A percentile compares a stretch with the other conserved stretches of the same genome.
phyloP scores from a whole-genome alignment of 2,797 vertebrate species.

The Sebastes minor region DNA sequence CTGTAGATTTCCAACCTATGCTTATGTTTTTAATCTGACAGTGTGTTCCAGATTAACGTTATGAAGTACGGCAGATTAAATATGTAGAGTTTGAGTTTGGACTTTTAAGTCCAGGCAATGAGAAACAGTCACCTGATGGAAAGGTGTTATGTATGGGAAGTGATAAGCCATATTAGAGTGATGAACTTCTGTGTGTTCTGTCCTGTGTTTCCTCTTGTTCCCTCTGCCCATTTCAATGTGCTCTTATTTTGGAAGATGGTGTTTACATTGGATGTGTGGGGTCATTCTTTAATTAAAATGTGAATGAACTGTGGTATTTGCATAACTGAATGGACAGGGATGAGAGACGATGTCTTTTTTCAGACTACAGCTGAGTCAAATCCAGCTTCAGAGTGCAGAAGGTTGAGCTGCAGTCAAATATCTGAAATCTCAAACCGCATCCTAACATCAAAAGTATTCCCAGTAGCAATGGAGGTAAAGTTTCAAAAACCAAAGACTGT shows the following conservation, averaged over 20 bases:
- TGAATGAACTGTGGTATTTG: slow-evolving; percentile 1
- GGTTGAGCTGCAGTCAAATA: background rate
- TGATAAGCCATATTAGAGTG: slow-evolving; percentile 56
- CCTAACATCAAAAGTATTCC: background rate
- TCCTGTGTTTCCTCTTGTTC: background rate
- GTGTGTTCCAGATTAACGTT: background rate
- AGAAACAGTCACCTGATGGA: background rate
- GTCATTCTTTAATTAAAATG: background rate
- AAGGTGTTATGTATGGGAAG: slow-evolving; percentile 12
- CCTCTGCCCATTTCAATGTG: slow-evolving; percentile 20
- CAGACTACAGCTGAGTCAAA: background rate
- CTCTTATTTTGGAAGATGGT: background rate
- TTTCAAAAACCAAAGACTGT: background rate
- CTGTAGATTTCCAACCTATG: background rate
- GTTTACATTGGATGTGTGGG: background rate
- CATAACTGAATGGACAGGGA: background rate
- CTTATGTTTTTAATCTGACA: background rate
- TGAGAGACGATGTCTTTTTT: background rate
- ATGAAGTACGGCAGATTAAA: background rate
- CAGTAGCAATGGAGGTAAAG: background rate
- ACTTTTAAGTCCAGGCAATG: background rate
- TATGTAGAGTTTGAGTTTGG: background rate
- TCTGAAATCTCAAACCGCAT: slow-evolving; percentile 25
- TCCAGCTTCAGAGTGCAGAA: background rate
- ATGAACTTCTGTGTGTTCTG: slow-evolving; percentile 13